Evolutionary conservation across 1,140 invertebrate species (phyloP).

Genomic region (Trinorchestia longiramus): DNA sequence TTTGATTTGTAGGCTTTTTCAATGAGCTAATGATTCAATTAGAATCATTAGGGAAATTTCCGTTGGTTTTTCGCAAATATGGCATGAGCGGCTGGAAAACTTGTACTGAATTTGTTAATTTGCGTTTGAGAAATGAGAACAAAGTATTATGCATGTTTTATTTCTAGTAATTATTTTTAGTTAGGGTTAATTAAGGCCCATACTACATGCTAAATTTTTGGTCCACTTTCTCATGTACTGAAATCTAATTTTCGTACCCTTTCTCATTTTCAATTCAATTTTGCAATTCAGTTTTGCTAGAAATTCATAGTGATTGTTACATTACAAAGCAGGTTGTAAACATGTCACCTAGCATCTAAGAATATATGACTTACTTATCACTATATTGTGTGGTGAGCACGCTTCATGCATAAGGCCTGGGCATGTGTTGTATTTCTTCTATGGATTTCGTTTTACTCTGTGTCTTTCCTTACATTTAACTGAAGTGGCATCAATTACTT

Average conservation of each 20-base stretch:
- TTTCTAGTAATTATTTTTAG: not conserved
- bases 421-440: no score
- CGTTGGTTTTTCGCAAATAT: not conserved
- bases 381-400: no score
- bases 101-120: not conserved
- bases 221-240: not conserved
- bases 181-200: not conserved
- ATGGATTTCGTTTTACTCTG: no score
- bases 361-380: no score
- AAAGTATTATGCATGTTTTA: not conserved
- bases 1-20: not conserved
- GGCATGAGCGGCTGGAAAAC: not conserved
- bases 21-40: not conserved
- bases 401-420: no score
- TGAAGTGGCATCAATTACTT: no score
- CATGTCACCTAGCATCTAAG: no score
- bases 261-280: not conserved
- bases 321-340: no score
- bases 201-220: not conserved
- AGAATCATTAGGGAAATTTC: not conserved
- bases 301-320: no score
- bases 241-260: not conserved
- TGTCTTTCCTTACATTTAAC: no score
- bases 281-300: not conserved
- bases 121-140: not conserved